These are phyloP conservation scores for Sapayoa aenigma DNA, from an alignment of 2,113 vertebrate species.

Conservation along the genomic window DNA sequence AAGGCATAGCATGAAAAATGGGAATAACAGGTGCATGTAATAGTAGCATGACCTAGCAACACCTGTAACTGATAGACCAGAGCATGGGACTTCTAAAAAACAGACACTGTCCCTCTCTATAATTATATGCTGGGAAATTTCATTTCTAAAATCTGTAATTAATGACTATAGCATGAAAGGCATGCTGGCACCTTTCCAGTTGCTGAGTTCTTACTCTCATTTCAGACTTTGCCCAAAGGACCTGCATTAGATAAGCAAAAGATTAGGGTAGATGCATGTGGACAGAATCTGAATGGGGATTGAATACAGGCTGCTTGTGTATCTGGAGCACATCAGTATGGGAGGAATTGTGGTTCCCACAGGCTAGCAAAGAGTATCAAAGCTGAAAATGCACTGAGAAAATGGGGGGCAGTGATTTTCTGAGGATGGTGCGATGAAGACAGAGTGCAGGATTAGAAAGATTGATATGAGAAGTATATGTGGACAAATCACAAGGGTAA, in stretches of 20 bases:
- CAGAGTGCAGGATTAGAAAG: neutral
- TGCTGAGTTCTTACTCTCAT: neutral
- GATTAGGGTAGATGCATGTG: conserved; percentile 18
- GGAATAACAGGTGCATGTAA: conserved; percentile 33
- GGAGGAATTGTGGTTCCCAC: conserved; percentile 6
- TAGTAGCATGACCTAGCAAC: neutral
- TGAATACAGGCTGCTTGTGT: neutral
- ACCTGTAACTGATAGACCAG: conserved; percentile 8
- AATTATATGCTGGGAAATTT: neutral
- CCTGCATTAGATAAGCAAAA: conserved; percentile 32
- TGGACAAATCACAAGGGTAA: neutral
- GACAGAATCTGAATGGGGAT: neutral
- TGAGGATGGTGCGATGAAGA: neutral
- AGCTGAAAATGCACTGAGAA: neutral
- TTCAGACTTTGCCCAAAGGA: conserved; percentile 27
- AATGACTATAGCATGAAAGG: conserved; percentile 5
- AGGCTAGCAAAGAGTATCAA: neutral
- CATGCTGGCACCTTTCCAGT: conserved; percentile 24
- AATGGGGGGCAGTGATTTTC: neutral
- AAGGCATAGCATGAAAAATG: conserved; percentile 43
- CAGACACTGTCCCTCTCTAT: neutral
- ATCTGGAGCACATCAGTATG: neutral
- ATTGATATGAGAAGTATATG: neutral
- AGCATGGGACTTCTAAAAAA: neutral
- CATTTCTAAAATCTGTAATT: neutral